phyloP scores from a whole-genome alignment of 2,888 invertebrate genomes.

The Electrophaes corylata region DNA sequence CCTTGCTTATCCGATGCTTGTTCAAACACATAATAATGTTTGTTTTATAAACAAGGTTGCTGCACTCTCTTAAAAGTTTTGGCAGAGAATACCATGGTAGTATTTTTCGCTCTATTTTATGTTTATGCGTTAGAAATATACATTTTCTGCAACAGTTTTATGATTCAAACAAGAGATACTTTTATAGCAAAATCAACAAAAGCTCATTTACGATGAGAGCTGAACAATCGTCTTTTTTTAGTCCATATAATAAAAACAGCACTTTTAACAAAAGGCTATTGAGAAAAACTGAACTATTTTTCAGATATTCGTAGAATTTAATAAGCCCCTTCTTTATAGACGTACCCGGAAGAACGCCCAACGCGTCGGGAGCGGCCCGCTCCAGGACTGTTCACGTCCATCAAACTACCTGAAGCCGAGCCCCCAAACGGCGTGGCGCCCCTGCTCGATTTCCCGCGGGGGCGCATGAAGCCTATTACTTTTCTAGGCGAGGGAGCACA shows the following conservation, averaged over 20 bases:
- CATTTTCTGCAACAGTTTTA: not conserved
- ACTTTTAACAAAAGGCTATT: no score
- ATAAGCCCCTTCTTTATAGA: conserved; percentile 47
- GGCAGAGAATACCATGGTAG: not conserved
- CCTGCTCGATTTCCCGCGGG: conserved; percentile 92
- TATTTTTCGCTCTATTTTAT: not conserved
- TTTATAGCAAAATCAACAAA: not conserved
- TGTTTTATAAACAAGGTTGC: conserved; percentile 1
- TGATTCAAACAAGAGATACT: not conserved
- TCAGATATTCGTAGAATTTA: not conserved
- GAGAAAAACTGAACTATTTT: no score
- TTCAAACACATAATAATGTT: not conserved
- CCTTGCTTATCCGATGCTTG: not conserved
- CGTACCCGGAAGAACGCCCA: conserved; percentile 73
- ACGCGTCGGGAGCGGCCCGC: conserved; percentile 86
- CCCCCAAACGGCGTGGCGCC: conserved; percentile 87
- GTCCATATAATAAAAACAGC: no score
- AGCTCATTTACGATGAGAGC: not conserved
- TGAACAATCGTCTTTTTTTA: not conserved
- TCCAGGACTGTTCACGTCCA: conserved; percentile 89
- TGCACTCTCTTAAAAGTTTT: not conserved
- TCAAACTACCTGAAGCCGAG: conserved; percentile 88
- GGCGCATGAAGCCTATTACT: conserved; percentile 91
- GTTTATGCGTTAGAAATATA: not conserved
- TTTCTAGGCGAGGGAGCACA: conserved; percentile 95